Conservation (phyloP, 2,797 vertebrate species). For the Intellagama lesueurii region DNA sequence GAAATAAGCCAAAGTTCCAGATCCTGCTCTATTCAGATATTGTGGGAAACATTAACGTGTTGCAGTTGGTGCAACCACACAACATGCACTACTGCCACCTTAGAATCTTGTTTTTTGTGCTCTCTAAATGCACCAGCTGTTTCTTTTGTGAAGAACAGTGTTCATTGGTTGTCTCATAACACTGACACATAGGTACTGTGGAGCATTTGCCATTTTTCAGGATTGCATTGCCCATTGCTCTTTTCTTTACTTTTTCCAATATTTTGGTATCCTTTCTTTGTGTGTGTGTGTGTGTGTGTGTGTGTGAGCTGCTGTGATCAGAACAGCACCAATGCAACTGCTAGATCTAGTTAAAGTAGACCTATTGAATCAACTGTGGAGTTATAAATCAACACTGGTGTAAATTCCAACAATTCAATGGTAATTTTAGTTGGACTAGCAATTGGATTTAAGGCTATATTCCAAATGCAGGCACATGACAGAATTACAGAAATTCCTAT, state of each 20-base stretch:
- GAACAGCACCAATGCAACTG: background rate
- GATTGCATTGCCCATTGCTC: background rate
- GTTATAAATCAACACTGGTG: no score
- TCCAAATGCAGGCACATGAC: background rate
- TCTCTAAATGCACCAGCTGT: background rate
- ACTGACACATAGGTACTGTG: background rate
- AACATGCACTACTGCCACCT: background rate
- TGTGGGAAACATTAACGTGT: background rate
- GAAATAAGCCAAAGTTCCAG: background rate
- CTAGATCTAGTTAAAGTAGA: no score
- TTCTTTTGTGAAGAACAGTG: conserved; percentile 21
- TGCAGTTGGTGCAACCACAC: background rate
- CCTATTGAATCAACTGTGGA: no score
- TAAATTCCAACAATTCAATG: no score
- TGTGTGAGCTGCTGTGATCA: background rate
- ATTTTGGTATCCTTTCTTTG: background rate
- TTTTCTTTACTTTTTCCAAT: background rate
- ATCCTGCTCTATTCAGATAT: background rate
- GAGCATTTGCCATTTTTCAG: background rate
- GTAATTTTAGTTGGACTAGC: no score
- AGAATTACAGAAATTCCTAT: background rate
- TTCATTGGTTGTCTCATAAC: background rate
- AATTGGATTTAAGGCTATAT: no score
- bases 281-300: no score
- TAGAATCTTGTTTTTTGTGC: background rate